A percentile compares a stretch with the other conserved stretches of the same genome.
Evolutionary conservation across 2,113 vertebrate genomes (phyloP).

Genomic region (Vidua macroura): DNA sequence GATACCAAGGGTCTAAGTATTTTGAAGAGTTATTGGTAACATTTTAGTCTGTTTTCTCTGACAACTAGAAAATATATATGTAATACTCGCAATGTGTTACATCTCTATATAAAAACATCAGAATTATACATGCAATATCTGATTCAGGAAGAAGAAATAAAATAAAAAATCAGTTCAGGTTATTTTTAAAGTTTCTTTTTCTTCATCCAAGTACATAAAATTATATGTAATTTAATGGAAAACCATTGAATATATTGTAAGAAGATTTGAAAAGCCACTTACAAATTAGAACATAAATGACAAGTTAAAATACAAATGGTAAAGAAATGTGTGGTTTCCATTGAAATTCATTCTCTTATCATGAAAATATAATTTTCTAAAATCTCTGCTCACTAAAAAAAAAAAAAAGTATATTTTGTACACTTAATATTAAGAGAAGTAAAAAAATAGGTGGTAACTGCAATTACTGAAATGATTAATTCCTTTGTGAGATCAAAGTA

Average conservation of each 20-base stretch:
- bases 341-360: neutral
- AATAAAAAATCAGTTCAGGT: neutral
- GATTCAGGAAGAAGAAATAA: neutral
- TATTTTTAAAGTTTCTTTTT: neutral
- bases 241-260: neutral
- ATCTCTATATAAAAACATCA: neutral
- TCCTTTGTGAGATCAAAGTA: neutral
- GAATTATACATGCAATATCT: neutral
- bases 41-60: neutral
- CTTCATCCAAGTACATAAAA: neutral
- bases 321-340: neutral
- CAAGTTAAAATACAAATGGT: neutral
- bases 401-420: neutral
- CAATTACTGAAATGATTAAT: slow-evolving; percentile 16
- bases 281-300: neutral
- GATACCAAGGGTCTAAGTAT: neutral
- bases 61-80: neutral
- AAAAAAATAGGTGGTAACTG: neutral
- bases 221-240: neutral
- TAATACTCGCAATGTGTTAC: neutral
- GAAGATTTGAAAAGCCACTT: neutral
- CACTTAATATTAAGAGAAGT: neutral
- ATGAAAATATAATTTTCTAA: neutral
- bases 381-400: neutral
- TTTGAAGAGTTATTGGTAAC: neutral